Percentiles rank a stretch among this genome's conserved stretches.
Evolutionary conservation across 2,113 vertebrate species (phyloP).

Genomic region (Plotosus lineatus): DNA sequence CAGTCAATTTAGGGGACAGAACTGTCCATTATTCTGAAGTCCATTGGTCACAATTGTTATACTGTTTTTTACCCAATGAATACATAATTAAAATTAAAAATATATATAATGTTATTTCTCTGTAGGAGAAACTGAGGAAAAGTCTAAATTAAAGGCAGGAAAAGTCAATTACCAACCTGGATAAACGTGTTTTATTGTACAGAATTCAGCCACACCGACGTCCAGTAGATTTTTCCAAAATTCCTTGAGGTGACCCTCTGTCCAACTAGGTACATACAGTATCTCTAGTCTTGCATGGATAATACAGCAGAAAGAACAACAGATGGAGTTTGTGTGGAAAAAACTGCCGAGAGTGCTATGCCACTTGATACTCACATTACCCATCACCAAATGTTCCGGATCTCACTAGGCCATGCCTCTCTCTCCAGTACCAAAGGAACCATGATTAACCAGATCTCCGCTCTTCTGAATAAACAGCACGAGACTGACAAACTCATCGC

Average conservation of each 20-base stretch:
- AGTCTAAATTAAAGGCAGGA: neutral
- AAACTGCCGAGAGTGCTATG: neutral
- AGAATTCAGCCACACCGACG: neutral
- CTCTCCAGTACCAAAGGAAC: neutral
- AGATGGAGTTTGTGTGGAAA: neutral
- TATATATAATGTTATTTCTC: too few relatives aligned
- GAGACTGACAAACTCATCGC: neutral
- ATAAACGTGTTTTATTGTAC: neutral
- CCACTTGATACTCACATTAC: conserved; percentile 4
- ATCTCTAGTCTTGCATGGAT: conserved; percentile 6
- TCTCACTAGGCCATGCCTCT: neutral
- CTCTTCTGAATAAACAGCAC: conserved; percentile 12
- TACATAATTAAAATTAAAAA: too few relatives aligned
- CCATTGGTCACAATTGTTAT: too few relatives aligned
- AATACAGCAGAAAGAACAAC: neutral
- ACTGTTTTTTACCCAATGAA: too few relatives aligned
- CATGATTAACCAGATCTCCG: neutral
- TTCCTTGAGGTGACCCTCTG: neutral
- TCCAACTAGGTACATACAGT: conserved; percentile 29
- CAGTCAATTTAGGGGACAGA: neutral
- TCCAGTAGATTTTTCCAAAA: neutral
- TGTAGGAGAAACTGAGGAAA: too few relatives aligned
- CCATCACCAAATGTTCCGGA: conserved; percentile 1
- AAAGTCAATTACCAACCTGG: neutral
- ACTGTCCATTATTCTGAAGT: too few relatives aligned